Percentiles rank a stretch among this genome's conserved stretches.
Conservation (phyloP, 2,113 vertebrate species). For the Proteles cristata region DNA sequence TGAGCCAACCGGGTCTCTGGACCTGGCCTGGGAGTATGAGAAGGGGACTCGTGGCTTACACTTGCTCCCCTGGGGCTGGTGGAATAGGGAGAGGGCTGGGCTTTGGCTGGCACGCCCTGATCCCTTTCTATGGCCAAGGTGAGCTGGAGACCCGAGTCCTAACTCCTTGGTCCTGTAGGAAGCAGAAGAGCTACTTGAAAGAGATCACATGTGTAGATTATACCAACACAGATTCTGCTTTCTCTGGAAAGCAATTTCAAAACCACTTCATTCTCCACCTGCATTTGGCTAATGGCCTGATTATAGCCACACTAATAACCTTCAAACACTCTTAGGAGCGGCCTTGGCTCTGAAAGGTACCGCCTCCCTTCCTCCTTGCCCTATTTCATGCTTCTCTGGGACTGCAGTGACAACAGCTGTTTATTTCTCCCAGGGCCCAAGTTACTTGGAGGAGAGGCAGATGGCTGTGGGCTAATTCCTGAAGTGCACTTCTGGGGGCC, state of each 20-base stretch:
- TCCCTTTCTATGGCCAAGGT: neutral
- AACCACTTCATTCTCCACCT: slow-evolving; percentile 68
- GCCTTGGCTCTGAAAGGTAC: slow-evolving; percentile 49
- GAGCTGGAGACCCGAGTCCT: neutral
- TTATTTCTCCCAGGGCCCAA: slow-evolving; percentile 59
- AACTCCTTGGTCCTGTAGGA: neutral
- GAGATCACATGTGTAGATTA: slow-evolving; percentile 57
- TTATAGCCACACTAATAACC: slow-evolving; percentile 70
- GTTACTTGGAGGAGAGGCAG: slow-evolving; percentile 74
- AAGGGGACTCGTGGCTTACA: neutral
- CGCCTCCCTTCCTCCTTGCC: slow-evolving; percentile 13
- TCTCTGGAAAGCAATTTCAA: slow-evolving; percentile 70
- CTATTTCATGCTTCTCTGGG: slow-evolving; percentile 65
- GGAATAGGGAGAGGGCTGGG: neutral
- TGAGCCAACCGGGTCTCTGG: neutral
- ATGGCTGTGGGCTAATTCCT: slow-evolving; percentile 72
- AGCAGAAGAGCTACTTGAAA: slow-evolving; percentile 54
- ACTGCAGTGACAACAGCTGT: slow-evolving; percentile 65
- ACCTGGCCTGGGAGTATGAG: neutral
- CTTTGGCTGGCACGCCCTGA: neutral
- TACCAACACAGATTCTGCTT: slow-evolving; percentile 16
- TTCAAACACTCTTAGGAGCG: slow-evolving; percentile 54
- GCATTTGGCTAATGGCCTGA: slow-evolving; percentile 74
- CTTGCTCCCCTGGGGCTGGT: neutral
- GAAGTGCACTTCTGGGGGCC: slow-evolving; percentile 73